Evolutionary conservation across 2,888 invertebrate species (phyloP).

Genomic region (Sympetrum striolatum): DNA sequence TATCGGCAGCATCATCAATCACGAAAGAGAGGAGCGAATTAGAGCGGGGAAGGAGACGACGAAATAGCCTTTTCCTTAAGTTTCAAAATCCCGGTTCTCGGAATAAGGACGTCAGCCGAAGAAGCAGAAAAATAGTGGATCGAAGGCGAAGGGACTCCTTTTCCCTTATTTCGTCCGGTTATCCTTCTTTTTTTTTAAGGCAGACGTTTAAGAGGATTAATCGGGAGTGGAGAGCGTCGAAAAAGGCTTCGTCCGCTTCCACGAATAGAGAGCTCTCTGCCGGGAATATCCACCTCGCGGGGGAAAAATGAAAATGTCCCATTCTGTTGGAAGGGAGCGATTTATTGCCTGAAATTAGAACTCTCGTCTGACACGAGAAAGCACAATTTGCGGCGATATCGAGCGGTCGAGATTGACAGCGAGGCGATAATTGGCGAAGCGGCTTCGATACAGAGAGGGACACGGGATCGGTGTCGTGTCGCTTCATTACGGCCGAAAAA

Average conservation of each 20-base stretch:
- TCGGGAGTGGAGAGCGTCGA: not conserved
- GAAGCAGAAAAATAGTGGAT: not conserved
- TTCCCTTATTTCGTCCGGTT: not conserved
- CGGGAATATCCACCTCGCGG: not conserved
- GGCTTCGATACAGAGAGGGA: too few relatives aligned
- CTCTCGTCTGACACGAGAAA: not conserved
- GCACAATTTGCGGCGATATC: not conserved
- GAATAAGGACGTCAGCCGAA: constrained; percentile 7
- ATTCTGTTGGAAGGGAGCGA: not conserved
- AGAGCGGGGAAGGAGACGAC: not conserved
- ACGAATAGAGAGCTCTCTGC: constrained; percentile 2
- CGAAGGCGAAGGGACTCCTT: constrained; percentile 7
- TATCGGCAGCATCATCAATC: constrained; percentile 8
- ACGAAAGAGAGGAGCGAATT: not conserved
- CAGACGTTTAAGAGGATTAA: not conserved
- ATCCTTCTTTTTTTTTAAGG: not conserved
- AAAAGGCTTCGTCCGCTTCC: not conserved
- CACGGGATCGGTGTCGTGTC: too few relatives aligned
- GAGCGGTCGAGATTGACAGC: not conserved
- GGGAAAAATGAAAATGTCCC: not conserved
- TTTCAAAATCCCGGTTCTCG: constrained; percentile 27
- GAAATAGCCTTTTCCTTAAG: constrained; percentile 4
- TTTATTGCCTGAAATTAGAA: not conserved
- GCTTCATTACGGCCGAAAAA: too few relatives aligned
- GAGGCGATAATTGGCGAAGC: too few relatives aligned